These are phyloP conservation scores for Pteria penguin DNA, from an alignment of 2,888 invertebrate genomes.

Conservation along the genomic window DNA sequence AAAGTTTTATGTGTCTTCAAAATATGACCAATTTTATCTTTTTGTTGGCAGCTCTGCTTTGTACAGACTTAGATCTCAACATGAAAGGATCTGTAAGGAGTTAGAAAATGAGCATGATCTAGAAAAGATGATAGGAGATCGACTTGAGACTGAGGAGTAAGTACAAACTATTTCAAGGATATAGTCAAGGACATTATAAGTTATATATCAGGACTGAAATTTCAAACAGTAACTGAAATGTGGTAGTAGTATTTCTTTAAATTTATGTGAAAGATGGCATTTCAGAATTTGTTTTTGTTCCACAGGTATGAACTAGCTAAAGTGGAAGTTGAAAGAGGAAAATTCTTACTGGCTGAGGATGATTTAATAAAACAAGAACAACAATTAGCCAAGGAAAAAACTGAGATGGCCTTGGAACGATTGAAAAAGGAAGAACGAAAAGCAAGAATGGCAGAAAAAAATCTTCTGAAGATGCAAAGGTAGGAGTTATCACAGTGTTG, in stretches of 20 bases:
- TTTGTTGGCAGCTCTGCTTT: slow-evolving; percentile 75
- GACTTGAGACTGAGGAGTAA: slow-evolving; percentile 75
- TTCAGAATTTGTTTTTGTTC: neutral
- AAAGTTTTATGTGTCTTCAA: too few relatives aligned
- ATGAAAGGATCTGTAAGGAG: slow-evolving; percentile 72
- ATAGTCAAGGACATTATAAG: neutral
- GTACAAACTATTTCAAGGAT: too few relatives aligned
- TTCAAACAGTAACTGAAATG: too few relatives aligned
- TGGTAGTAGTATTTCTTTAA: too few relatives aligned
- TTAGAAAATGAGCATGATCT: slow-evolving; percentile 72
- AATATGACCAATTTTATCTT: too few relatives aligned
- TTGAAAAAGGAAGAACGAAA: slow-evolving; percentile 71
- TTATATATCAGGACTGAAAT: neutral
- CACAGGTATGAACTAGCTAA: slow-evolving; percentile 75
- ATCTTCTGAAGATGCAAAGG: slow-evolving; percentile 56
- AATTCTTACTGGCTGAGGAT: slow-evolving; percentile 74
- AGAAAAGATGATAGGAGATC: slow-evolving; percentile 64
- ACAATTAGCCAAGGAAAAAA: slow-evolving; percentile 68
- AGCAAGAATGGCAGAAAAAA: slow-evolving; percentile 61
- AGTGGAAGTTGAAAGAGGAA: slow-evolving; percentile 77
- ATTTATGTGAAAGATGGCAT: neutral
- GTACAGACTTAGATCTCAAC: slow-evolving; percentile 69
- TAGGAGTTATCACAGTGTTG: slow-evolving; percentile 25
- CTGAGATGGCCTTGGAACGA: slow-evolving; percentile 67
- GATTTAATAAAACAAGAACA: slow-evolving; percentile 74